phyloP scores from a whole-genome alignment of 2,113 vertebrate species.

The Vidua macroura region DNA sequence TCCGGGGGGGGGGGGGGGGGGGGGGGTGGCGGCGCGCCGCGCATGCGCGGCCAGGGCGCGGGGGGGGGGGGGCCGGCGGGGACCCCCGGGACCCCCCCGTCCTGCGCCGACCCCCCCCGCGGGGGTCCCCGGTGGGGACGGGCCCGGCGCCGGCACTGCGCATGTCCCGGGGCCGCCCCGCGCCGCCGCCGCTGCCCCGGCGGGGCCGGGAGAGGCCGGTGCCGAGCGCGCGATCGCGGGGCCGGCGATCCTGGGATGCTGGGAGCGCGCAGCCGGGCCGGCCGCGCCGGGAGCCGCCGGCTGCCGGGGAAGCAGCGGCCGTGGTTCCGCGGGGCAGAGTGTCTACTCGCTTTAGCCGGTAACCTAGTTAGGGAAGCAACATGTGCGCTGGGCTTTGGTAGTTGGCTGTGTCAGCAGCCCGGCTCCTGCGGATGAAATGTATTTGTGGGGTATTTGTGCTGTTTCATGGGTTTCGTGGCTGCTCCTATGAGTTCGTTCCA shows the following conservation, averaged over 20 bases:
- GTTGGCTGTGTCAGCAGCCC: not conserved
- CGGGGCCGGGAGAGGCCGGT: not conserved
- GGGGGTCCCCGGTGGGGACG: too few species aligned
- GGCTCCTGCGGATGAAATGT: not conserved
- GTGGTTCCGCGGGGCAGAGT: fast-evolving
- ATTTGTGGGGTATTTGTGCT: not conserved
- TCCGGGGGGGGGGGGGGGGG: too few species aligned
- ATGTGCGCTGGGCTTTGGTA: not conserved
- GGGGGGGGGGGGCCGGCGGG: too few species aligned
- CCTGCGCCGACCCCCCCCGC: too few species aligned
- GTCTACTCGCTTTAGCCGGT: fast-evolving
- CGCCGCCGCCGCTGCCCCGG: too few species aligned
- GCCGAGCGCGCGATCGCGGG: not conserved
- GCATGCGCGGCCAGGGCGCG: not conserved
- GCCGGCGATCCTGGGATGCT: not conserved
- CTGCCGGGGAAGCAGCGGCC: too few species aligned
- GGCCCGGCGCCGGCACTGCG: too few species aligned
- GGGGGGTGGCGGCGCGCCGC: not conserved
- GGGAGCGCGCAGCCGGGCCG: not conserved
- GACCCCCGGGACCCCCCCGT: too few species aligned
- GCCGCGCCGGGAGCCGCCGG: not conserved
- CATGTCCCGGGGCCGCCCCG: too few species aligned
- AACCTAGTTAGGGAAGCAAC: not conserved
- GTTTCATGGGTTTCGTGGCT: not conserved
- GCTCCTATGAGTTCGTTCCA: not conserved